These are phyloP conservation scores for Morpho deidamia DNA, from an alignment of 2,888 invertebrate genomes.

Conservation along the genomic window DNA sequence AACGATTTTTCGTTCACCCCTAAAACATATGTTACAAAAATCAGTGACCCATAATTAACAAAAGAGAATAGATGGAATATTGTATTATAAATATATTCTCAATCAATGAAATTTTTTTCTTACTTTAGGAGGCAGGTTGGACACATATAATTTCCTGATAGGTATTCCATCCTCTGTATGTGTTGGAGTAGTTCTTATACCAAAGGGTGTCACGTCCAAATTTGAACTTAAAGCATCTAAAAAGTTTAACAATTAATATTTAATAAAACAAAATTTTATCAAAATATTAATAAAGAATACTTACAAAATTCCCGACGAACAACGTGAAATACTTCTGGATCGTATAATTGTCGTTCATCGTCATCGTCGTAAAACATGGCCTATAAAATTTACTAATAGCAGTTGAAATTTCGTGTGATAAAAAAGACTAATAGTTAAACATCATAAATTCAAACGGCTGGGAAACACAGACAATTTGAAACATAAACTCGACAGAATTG, in stretches of 20 bases:
- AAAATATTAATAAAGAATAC: constrained; percentile 17
- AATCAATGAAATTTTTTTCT: constrained; percentile 12
- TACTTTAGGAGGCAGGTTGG: constrained; percentile 78
- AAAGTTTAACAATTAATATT: constrained; percentile 20
- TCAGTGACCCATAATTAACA: too few relatives aligned
- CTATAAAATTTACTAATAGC: constrained; percentile 29
- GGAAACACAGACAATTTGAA: constrained; percentile 53
- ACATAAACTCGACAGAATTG: constrained; percentile 55
- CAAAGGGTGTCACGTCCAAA: constrained; percentile 39
- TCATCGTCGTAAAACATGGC: constrained; percentile 62
- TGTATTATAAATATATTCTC: too few relatives aligned
- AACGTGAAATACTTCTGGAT: constrained; percentile 56
- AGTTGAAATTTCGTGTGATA: constrained; percentile 29
- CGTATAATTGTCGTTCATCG: constrained; percentile 48
- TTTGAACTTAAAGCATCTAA: constrained; percentile 50
- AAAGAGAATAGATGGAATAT: too few relatives aligned
- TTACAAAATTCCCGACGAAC: constrained; percentile 58
- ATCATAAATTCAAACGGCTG: constrained; percentile 33
- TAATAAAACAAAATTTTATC: background rate
- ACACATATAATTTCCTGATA: constrained; percentile 77
- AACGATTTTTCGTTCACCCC: too few relatives aligned
- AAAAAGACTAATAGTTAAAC: constrained; percentile 35
- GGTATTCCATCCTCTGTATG: constrained; percentile 78
- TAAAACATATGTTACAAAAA: too few relatives aligned
- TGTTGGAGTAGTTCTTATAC: constrained; percentile 55